A percentile compares a stretch with the other conserved stretches of the same genome.
phyloP scores from a whole-genome alignment of 2,888 invertebrate species.

The Rhyacophila evoluta region DNA sequence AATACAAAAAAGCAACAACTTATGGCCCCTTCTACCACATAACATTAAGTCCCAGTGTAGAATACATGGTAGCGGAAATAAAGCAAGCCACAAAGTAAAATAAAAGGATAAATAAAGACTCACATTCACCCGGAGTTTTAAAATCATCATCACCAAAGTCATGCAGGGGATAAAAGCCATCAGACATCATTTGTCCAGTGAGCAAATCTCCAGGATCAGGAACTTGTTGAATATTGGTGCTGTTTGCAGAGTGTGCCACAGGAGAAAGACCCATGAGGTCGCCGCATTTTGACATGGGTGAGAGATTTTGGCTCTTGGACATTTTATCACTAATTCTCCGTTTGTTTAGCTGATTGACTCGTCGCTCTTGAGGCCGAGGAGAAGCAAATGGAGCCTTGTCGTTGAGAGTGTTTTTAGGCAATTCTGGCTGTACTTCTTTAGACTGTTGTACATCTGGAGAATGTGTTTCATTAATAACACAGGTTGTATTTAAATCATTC shows the following conservation, averaged over 20 bases:
- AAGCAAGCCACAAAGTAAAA: conserved; percentile 25
- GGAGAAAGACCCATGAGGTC: conserved; percentile 54
- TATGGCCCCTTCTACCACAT: background rate
- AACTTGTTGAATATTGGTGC: background rate
- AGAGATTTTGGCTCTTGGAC: conserved; percentile 39
- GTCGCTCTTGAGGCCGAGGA: conserved; percentile 30
- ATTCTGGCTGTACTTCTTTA: background rate
- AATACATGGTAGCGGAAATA: too few species aligned
- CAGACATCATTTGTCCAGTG: conserved; percentile 34
- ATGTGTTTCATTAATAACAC: background rate
- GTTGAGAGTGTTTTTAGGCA: background rate
- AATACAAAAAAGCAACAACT: conserved; percentile 31
- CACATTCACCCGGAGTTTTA: conserved; percentile 50
- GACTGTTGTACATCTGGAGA: background rate
- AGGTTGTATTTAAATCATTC: background rate
- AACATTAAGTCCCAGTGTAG: too few species aligned
- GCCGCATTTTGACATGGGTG: conserved; percentile 52
- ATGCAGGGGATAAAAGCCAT: conserved; percentile 31
- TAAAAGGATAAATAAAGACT: conserved; percentile 47
- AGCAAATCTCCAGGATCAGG: conserved; percentile 36
- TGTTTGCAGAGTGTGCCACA: conserved; percentile 14
- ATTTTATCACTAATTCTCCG: conserved; percentile 33
- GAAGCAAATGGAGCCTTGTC: conserved; percentile 29
- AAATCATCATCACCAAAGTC: conserved; percentile 44
- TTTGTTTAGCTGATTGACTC: conserved; percentile 37